These are phyloP conservation scores for Myotis brandtii DNA, from an alignment of 2,113 vertebrate species.

Conservation along the genomic window DNA sequence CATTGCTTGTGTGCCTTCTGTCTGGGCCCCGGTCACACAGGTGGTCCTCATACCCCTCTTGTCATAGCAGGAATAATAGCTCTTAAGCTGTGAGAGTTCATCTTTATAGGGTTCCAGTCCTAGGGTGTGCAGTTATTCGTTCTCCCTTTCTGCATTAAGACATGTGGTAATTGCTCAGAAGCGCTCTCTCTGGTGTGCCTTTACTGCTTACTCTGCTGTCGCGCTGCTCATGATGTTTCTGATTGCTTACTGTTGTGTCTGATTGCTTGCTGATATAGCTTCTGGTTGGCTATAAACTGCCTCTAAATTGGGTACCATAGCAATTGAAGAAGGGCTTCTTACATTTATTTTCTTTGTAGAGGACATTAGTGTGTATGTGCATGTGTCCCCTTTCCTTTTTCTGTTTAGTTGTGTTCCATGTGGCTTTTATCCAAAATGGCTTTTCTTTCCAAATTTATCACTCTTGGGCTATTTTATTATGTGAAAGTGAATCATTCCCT, in stretches of 20 bases:
- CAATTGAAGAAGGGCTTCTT: conserved; percentile 52
- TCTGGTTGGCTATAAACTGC: conserved; percentile 68
- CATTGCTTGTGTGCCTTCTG: background rate
- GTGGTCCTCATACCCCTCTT: background rate
- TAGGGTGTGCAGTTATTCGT: conserved; percentile 13
- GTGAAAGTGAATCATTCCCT: conserved; percentile 24
- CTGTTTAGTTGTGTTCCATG: background rate
- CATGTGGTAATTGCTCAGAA: conserved; percentile 79
- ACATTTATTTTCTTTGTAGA: conserved; percentile 59
- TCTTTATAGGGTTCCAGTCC: conserved; percentile 44
- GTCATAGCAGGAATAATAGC: background rate
- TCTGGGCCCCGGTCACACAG: no score
- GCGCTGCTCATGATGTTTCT: conserved; percentile 65
- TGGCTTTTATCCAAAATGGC: conserved; percentile 23
- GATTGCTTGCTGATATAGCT: conserved; percentile 75
- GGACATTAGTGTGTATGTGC: background rate
- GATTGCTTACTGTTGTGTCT: conserved; percentile 73
- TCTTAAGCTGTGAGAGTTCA: conserved; percentile 18
- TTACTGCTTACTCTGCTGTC: conserved; percentile 59
- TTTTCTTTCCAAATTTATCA: conserved; percentile 53
- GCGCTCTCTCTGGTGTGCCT: conserved; percentile 73
- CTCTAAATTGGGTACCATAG: conserved; percentile 59
- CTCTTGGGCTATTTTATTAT: conserved; percentile 49
- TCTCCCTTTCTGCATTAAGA: conserved; percentile 60
- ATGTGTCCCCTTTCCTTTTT: background rate